These are phyloP conservation scores for Hippocampus barbouri DNA, from an alignment of 2,113 vertebrate species.

Conservation along the genomic window DNA sequence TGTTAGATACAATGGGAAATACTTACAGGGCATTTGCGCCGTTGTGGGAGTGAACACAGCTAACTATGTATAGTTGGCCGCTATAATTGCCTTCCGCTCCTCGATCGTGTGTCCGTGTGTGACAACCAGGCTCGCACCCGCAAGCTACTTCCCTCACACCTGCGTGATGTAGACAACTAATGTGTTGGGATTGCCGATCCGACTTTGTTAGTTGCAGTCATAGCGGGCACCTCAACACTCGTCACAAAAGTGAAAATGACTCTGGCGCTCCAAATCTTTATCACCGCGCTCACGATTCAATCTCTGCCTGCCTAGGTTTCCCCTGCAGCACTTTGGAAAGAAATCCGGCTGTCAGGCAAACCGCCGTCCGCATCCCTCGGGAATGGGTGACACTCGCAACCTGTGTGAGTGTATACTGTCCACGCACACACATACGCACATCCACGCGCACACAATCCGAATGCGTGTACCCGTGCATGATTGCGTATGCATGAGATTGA, in stretches of 20 bases:
- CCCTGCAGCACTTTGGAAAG: conserved; percentile 65
- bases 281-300: neutral
- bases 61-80: no score
- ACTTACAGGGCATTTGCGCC: no score
- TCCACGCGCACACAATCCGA: neutral
- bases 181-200: neutral
- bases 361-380: conserved; percentile 41
- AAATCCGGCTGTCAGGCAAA: conserved; percentile 57
- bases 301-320: conserved; percentile 52
- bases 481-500: conserved; percentile 14
- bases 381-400: conserved; percentile 62
- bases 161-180: neutral
- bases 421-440: neutral
- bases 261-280: neutral
- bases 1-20: no score
- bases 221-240: neutral
- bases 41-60: no score
- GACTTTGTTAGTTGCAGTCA: neutral
- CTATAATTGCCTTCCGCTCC: no score
- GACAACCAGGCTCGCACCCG: no score
- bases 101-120: no score
- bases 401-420: conserved; percentile 25
- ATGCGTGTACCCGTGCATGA: conserved; percentile 3
- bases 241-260: neutral
- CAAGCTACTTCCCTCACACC: no score